A percentile compares a stretch with the other conserved stretches of the same genome.
These are phyloP conservation scores for Nomada fabriciana DNA, from an alignment of 2,888 invertebrate species.

Conservation along the genomic window DNA sequence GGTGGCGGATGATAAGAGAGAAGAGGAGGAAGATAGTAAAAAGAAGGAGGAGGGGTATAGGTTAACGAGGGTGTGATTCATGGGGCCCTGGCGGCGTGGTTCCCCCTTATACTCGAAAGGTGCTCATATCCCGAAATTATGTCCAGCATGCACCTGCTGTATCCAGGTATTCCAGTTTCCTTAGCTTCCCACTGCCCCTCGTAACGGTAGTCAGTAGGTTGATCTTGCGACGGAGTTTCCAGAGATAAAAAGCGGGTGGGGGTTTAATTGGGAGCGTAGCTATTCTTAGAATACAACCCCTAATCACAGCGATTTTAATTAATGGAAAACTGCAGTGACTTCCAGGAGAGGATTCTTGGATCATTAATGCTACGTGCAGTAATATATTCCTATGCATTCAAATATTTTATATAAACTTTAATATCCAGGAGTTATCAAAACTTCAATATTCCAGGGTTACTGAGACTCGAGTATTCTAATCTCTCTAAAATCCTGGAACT, in stretches of 20 bases:
- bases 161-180: conserved; percentile 64
- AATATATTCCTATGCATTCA: no score
- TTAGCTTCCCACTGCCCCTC: conserved; percentile 34
- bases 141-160: conserved; percentile 70
- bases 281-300: not conserved
- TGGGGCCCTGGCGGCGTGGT: conserved; percentile 78
- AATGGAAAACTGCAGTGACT: not conserved
- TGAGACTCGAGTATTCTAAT: no score
- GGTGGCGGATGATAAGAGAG: conserved; percentile 59
- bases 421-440: no score
- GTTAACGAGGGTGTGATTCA: conserved; percentile 84
- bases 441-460: no score
- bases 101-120: conserved; percentile 75
- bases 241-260: not conserved
- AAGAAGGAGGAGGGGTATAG: conserved; percentile 70
- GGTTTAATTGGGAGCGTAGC: conserved; percentile 13
- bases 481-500: no score
- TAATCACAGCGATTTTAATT: not conserved
- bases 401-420: no score
- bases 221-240: not conserved
- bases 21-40: conserved; percentile 41
- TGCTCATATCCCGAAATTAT: conserved; percentile 81
- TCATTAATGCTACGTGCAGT: no score
- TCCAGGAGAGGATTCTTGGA: no score
- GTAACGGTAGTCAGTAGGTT: conserved; percentile 55